A percentile compares a stretch with the other conserved stretches of the same genome.
Conservation (phyloP, 2,797 vertebrate species). For the Austrolebias charrua region DNA sequence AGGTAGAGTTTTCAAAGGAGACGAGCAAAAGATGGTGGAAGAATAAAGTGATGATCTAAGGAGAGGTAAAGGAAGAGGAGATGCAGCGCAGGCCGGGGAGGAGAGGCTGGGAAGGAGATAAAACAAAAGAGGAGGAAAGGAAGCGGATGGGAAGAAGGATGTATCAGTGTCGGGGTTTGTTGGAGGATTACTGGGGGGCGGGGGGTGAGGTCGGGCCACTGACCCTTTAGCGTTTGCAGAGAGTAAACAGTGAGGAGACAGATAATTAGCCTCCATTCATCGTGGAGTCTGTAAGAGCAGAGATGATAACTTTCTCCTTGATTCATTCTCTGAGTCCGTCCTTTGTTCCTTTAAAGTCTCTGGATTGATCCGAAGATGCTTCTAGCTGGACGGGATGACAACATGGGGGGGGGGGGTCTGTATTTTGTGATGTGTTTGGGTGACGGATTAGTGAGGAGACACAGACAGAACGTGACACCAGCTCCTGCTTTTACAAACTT, state of each 20-base stretch:
- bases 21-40: conserved; percentile 37
- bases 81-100: conserved; percentile 53
- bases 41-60: conserved; percentile 40
- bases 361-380: conserved; percentile 59
- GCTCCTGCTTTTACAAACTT: conserved; percentile 19
- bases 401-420: conserved; percentile 47
- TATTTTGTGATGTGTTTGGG: conserved; percentile 51
- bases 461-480: conserved; percentile 46
- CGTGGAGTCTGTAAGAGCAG: conserved; percentile 76
- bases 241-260: conserved; percentile 87
- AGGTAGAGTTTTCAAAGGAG: background rate
- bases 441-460: conserved; percentile 49
- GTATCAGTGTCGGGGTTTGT: conserved; percentile 78
- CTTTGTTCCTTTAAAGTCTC: conserved; percentile 3
- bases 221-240: conserved; percentile 86
- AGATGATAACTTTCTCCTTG: conserved; percentile 23
- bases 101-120: conserved; percentile 58
- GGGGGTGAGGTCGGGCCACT: conserved; percentile 82
- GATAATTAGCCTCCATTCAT: conserved; percentile 87
- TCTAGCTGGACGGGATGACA: conserved; percentile 52
- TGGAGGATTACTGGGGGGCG: conserved; percentile 75
- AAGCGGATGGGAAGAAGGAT: conserved; percentile 76
- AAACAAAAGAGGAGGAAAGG: conserved; percentile 63
- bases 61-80: conserved; percentile 33
- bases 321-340: background rate